Evolutionary conservation across 2,888 invertebrate genomes (phyloP).

Genomic region (Myopa tessellatipennis): DNA sequence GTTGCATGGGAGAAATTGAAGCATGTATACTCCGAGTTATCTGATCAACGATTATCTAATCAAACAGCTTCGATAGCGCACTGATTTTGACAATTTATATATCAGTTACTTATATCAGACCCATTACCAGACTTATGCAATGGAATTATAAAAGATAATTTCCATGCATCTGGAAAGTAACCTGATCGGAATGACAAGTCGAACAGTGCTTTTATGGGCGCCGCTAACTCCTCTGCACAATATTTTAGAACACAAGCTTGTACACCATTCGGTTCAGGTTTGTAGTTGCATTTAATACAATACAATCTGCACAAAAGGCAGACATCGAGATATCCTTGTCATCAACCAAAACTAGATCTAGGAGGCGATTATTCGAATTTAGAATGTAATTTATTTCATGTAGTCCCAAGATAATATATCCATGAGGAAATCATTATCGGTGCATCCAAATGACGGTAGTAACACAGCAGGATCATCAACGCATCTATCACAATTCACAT

Average conservation of each 20-base stretch:
- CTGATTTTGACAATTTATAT: neutral
- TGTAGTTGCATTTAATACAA: neutral
- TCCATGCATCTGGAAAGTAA: neutral
- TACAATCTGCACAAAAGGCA: neutral
- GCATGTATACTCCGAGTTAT: neutral
- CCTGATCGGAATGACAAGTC: neutral
- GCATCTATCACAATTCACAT: neutral
- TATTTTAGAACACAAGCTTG: conserved; percentile 4
- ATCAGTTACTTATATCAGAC: neutral
- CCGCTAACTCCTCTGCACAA: neutral
- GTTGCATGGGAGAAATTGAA: neutral
- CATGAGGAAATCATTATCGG: too few relatives aligned
- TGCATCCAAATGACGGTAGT: neutral
- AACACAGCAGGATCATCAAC: neutral
- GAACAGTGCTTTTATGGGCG: neutral
- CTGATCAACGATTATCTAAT: neutral
- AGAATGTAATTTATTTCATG: neutral
- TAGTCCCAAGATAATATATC: neutral
- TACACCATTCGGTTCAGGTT: neutral
- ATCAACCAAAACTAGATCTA: neutral
- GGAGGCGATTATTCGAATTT: neutral
- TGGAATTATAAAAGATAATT: too few relatives aligned
- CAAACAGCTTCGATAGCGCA: conserved; percentile 7
- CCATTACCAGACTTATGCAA: conserved; percentile 2
- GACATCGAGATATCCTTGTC: neutral